Conservation (phyloP, 64 coral and sea anemone genomes). For the Cladopsammia gracilis region DNA sequence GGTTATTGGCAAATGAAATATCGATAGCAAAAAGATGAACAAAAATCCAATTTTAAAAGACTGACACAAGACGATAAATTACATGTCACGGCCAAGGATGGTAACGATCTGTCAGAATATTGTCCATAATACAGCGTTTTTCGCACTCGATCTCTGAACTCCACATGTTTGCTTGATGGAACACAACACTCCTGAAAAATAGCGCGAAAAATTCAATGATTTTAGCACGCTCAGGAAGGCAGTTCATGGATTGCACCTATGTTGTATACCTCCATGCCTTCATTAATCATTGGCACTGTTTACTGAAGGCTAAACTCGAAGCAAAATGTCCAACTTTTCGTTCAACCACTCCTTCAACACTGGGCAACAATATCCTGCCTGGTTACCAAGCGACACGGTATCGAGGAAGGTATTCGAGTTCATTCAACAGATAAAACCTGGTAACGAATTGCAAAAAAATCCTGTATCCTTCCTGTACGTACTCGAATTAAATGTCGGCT, state of each 20-base stretch:
- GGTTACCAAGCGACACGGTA: not conserved
- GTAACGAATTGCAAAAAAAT: not conserved
- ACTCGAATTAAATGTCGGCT: no score
- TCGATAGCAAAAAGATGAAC: no score
- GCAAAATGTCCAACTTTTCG: not conserved
- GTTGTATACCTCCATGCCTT: not conserved
- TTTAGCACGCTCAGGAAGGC: not conserved
- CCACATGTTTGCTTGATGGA: constrained; percentile 31
- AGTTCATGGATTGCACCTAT: not conserved
- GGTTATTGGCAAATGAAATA: no score
- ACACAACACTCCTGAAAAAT: constrained; percentile 4
- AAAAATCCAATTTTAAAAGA: no score
- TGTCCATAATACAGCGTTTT: constrained; percentile 88
- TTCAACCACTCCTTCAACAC: not conserved
- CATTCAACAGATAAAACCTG: not conserved
- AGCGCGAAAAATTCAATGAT: not conserved
- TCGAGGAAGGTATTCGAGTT: not conserved
- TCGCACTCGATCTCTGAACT: constrained; percentile 77
- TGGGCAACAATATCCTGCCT: not conserved
- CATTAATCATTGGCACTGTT: not conserved
- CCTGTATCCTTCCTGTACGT: no score
- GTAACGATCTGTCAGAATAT: constrained; percentile 83
- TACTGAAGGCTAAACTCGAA: not conserved
- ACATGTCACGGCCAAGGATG: constrained; percentile 93
- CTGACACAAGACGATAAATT: not conserved